phyloP scores from a whole-genome alignment of 2,113 vertebrate genomes.

The Genyomyrus donnyi region DNA sequence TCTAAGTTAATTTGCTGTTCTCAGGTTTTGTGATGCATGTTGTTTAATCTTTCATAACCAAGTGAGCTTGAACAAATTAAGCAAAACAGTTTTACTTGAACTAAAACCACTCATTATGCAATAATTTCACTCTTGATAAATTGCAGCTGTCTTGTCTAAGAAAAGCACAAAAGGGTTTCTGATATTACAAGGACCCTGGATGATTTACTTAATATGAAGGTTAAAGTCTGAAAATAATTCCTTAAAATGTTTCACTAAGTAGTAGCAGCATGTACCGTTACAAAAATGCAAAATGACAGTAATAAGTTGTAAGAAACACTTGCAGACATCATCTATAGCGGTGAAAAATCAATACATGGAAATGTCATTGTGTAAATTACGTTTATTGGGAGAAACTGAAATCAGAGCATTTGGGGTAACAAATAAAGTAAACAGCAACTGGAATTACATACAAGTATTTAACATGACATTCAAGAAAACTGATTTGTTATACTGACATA shows the following conservation, averaged over 20 bases:
- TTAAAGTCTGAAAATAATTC: background rate
- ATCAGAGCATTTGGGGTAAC: background rate
- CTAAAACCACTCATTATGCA: no score
- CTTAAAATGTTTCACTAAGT: background rate
- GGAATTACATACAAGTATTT: background rate
- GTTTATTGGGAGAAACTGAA: background rate
- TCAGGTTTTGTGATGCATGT: background rate
- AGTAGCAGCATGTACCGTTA: background rate
- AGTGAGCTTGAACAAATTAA: no score
- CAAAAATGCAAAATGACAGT: background rate
- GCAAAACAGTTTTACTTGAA: no score
- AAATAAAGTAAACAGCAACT: background rate
- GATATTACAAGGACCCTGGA: background rate
- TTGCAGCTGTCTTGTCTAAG: no score
- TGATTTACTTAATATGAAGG: background rate
- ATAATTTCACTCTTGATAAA: no score
- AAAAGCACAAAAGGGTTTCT: background rate
- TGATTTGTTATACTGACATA: background rate
- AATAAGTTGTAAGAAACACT: background rate
- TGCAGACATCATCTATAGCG: background rate
- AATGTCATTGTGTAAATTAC: background rate
- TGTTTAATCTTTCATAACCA: background rate
- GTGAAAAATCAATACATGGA: background rate
- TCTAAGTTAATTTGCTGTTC: background rate
- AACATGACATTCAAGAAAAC: background rate